Evolutionary conservation across 2,797 vertebrate species (phyloP), one percentile per base, ranked within the genome.

Genomic region (Eurystomus glaucurus): DNA sequence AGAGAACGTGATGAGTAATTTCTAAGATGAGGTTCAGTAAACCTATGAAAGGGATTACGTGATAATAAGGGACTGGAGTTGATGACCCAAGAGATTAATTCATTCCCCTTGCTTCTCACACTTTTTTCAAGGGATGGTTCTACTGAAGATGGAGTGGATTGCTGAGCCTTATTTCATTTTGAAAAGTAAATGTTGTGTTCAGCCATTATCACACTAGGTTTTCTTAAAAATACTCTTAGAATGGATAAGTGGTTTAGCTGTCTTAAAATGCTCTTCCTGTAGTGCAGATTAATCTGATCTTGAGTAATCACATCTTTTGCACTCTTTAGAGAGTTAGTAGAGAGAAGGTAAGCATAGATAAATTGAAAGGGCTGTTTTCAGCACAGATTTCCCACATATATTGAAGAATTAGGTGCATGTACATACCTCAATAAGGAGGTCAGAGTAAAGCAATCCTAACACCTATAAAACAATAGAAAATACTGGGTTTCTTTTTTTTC

Each of bases 381-480:
- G 9, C 28, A 35, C 13, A 55, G 2, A 58, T 61, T 77, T 84
- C 14, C 7, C 15, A 54, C 3, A 28, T n/a, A 10, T 2, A 31
- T 28, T 12, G 35, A 61, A 20, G 26, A 85, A 72, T 68, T 39
- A 70, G 3, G 2, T 70, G 6, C 19, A 39, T 1, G 1, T 19
- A n/a, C 14, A 58, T 31, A 23, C 2, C 13, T 88, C 33, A 41
- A 25, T 61, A 70, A 60, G 14, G 19, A 72, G 6, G 12, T 58
- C 25, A 50, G 58, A 85, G 11, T 33, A 83, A 77, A 88, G 5
- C 9, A 68, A 58, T 46, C 31, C 1, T 55, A 22, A 43, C 4
- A n/a, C 26, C 33, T 89, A 61, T 80, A 85, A 97, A 93, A 37
- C 57, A 69, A n/a, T 45, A 88, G 48, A 85, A 54, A 52, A 51